Evolutionary conservation across 1,140 invertebrate species (phyloP), one percentile per base, ranked within the genome.

Genomic region (Cyclargus thomasi): DNA sequence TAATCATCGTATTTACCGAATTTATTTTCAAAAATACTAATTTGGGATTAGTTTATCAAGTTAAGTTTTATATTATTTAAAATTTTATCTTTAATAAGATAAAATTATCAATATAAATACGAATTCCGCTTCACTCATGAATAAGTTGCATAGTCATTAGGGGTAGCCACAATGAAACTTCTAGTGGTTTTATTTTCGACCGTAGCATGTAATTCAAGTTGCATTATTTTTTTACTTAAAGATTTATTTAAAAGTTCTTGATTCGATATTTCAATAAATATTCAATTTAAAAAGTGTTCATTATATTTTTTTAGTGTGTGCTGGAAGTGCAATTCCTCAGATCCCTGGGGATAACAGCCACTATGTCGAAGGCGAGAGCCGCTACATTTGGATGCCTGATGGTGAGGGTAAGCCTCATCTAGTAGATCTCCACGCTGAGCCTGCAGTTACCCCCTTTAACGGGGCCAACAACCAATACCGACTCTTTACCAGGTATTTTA

Each of bases 401-500:
- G 23, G 64, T 14, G 17, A 29, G 1, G 53, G 64, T 66, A 36
- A 16, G 14, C 67, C 78, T 17, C 71, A 78, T 7, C 76, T 79
- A 39, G 63, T 76, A 39, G 63, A 79, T 8, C 70, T 75, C 47
- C 68, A 57, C 1, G 23, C 78, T 2, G 64, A 62, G 6, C 62
- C 36, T 55, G 8, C 8, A 66, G n/a, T n/a, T n/a, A n/a, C n/a
- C n/a, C n/a, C n/a, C n/a, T n/a, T n/a, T n/a, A n/a, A n/a, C n/a
- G 53, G 53, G 35, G 53, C 22, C 22, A 71, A 64, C 23, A 80
- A 78, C 20, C 59, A 71, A 55, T 81, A 82, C 55, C 74, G 75
- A 70, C 74, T 81, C 0, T 79, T 67, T 62, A 81, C 79, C 1
- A 79, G 79, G 79, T 79, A n/a, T 6, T 7, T n/a, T 21, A n/a